These are phyloP conservation scores for Trididemnum miniatum DNA, from an alignment of 23 tunicate genomes.

Conservation along the genomic window DNA sequence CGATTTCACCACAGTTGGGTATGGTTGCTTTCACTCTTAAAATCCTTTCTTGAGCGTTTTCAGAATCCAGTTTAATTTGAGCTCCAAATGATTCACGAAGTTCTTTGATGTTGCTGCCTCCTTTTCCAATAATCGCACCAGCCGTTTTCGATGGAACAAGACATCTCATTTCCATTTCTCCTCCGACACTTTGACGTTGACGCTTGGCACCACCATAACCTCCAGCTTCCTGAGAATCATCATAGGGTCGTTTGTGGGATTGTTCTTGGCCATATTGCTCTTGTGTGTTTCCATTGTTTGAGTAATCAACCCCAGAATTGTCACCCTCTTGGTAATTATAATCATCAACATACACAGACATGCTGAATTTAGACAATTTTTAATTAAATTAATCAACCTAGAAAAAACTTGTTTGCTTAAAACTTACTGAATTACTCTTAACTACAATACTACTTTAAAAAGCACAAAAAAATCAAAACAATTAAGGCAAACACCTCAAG, in stretches of 20 bases:
- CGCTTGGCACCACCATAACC: constrained; percentile 56
- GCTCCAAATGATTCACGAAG: constrained; percentile 78
- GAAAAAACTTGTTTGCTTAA: too few relatives aligned
- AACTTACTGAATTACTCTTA: too few relatives aligned
- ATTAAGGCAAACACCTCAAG: too few relatives aligned
- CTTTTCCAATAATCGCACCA: constrained; percentile 92
- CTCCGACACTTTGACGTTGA: constrained; percentile 22
- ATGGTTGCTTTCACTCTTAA: constrained; percentile 63
- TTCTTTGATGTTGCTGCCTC: constrained; percentile 77
- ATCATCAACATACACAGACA: constrained; percentile 29
- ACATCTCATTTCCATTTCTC: constrained; percentile 76
- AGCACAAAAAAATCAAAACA: too few relatives aligned
- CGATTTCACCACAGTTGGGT: constrained; percentile 84
- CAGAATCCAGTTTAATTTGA: constrained; percentile 80
- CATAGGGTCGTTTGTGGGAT: constrained; percentile 62
- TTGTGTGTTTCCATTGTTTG: constrained; percentile 11
- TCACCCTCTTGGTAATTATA: constrained; percentile 9
- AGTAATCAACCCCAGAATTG: background rate
- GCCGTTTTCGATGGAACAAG: constrained; percentile 80
- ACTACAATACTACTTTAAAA: too few relatives aligned
- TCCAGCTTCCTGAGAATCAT: constrained; percentile 34
- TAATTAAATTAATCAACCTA: too few relatives aligned
- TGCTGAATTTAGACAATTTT: background rate
- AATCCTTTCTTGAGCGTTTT: constrained; percentile 73
- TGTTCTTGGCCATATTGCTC: constrained; percentile 49